Evolutionary conservation across 2,113 vertebrate genomes (phyloP).

Genomic region (Orthochromis indermauri): DNA sequence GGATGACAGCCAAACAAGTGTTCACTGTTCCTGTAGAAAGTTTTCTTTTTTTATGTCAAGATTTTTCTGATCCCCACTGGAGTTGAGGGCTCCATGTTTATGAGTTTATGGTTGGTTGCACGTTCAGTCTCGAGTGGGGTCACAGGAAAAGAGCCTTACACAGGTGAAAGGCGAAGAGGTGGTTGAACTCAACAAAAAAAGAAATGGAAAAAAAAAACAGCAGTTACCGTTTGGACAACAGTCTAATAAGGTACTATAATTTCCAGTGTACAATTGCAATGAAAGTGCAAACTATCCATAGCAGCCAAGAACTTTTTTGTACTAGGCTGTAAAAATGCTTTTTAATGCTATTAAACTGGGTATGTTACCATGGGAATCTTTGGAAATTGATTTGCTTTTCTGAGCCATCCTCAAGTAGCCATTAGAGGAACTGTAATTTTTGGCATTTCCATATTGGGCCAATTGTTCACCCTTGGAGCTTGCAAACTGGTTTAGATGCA

Average conservation of each 20-base stretch:
- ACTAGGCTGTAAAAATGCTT: not conserved
- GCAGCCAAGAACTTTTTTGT: not conserved
- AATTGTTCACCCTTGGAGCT: not conserved
- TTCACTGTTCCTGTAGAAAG: not conserved
- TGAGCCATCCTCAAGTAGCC: not conserved
- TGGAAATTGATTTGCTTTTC: not conserved
- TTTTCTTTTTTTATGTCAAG: not conserved
- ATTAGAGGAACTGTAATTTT: not conserved
- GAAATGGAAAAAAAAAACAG: not conserved
- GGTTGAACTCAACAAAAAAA: not conserved
- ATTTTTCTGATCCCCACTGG: not conserved
- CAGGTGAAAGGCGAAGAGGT: not conserved
- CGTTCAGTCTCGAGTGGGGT: not conserved
- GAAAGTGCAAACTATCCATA: not conserved
- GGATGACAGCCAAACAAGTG: not conserved
- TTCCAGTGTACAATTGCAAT: not conserved
- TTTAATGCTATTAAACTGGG: not conserved
- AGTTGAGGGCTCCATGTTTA: not conserved
- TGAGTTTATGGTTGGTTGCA: not conserved
- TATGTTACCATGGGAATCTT: not conserved
- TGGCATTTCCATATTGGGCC: not conserved
- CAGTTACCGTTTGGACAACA: not conserved
- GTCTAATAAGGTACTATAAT: not conserved
- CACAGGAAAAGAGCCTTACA: not conserved
- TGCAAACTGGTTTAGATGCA: not conserved